Percentiles rank a stretch among this genome's conserved stretches.
Evolutionary conservation across 1,140 invertebrate species (phyloP).

Genomic region (Drosophila chauvacae): DNA sequence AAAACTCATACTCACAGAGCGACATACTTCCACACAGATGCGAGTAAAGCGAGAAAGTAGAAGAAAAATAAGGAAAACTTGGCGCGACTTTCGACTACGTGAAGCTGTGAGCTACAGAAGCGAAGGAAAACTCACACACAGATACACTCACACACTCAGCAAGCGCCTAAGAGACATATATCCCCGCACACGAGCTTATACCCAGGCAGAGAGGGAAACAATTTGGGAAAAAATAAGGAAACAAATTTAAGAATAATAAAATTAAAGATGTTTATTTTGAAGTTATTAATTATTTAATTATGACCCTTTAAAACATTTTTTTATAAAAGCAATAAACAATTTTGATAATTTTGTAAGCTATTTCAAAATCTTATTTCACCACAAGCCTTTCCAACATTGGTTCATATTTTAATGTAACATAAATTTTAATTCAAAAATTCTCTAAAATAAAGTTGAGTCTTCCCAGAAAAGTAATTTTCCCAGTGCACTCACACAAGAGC

Average conservation of each 20-base stretch:
- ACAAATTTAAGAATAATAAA: not conserved
- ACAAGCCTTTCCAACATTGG: not conserved
- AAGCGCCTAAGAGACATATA: slow-evolving; percentile 24
- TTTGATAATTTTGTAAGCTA: no score
- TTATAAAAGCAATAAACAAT: no score
- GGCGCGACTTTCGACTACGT: slow-evolving; percentile 46
- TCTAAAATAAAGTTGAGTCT: not conserved
- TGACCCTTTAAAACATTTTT: not conserved
- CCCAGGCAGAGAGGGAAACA: not conserved
- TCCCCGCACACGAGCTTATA: slow-evolving; percentile 12
- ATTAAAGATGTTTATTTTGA: rapidly evolving
- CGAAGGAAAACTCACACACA: slow-evolving; percentile 49
- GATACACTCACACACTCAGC: slow-evolving; percentile 1
- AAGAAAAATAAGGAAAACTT: slow-evolving; percentile 23
- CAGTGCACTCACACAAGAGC: slow-evolving; percentile 19
- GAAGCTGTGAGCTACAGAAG: slow-evolving; percentile 43
- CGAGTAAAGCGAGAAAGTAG: slow-evolving; percentile 6
- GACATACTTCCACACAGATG: slow-evolving; percentile 58
- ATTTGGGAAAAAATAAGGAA: no score
- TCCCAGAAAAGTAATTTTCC: not conserved
- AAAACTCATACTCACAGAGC: slow-evolving; percentile 54
- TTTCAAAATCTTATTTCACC: no score
- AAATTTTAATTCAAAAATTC: not conserved
- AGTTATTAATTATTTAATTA: not conserved
- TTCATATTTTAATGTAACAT: not conserved